A percentile compares a stretch with the other conserved stretches of the same genome.
phyloP scores from a whole-genome alignment of 2,888 invertebrate species.

The Dimorphilus gyrociliatus region DNA sequence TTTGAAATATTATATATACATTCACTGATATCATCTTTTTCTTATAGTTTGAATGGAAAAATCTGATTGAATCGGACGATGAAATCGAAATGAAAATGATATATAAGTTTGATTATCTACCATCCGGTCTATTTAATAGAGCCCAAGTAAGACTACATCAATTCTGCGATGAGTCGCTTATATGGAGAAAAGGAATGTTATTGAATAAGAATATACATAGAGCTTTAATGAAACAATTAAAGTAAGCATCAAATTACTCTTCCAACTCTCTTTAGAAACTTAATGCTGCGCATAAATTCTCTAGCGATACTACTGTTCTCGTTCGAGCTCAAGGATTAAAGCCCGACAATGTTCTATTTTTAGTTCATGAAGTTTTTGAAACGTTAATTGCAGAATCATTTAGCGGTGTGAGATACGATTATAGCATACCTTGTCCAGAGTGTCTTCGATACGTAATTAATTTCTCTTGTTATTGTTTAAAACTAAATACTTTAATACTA shows the following conservation, averaged over 20 bases:
- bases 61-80: conserved; percentile 12
- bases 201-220: conserved; percentile 26
- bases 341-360: conserved; percentile 32
- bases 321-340: conserved; percentile 28
- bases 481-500: too few relatives aligned
- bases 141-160: conserved; percentile 27
- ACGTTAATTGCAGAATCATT: conserved; percentile 31
- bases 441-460: too few relatives aligned
- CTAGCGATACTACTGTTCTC: conserved; percentile 20
- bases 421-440: conserved; percentile 29
- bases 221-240: conserved; percentile 21
- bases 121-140: conserved; percentile 34
- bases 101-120: conserved; percentile 34
- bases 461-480: too few relatives aligned
- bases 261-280: too few relatives aligned
- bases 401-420: conserved; percentile 33
- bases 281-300: too few relatives aligned
- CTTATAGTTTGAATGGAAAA: conserved; percentile 23
- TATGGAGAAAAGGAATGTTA: conserved; percentile 30
- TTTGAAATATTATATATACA: conserved; percentile 4
- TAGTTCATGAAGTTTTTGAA: conserved; percentile 36
- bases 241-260: conserved; percentile 10
- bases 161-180: conserved; percentile 19
- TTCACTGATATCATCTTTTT: too few relatives aligned
- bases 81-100: conserved; percentile 21